These are phyloP conservation scores for Lota lota DNA, from an alignment of 2,113 vertebrate species.

Conservation along the genomic window DNA sequence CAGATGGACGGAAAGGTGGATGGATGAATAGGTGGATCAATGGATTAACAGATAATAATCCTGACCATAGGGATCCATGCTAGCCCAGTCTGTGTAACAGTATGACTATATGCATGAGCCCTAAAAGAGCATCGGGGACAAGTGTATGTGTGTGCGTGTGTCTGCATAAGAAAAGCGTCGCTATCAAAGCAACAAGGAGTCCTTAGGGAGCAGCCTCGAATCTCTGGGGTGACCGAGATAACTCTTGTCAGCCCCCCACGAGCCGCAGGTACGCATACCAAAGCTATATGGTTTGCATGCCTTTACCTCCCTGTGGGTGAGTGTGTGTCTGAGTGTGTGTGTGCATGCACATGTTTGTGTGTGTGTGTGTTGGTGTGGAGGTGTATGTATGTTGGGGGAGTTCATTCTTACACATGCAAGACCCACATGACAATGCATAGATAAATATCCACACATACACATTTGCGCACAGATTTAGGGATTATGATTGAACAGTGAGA, in stretches of 20 bases:
- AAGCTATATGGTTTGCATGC: conserved; percentile 27
- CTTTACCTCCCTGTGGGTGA: neutral
- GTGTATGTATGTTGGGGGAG: conserved; percentile 11
- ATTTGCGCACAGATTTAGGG: neutral
- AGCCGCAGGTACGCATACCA: conserved; percentile 86
- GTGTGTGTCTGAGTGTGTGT: neutral
- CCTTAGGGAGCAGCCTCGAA: conserved; percentile 71
- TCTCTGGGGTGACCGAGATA: conserved; percentile 74
- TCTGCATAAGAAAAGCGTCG: conserved; percentile 62
- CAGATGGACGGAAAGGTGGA: too few relatives aligned
- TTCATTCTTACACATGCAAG: neutral
- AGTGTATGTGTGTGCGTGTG: conserved; percentile 63
- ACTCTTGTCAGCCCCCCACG: conserved; percentile 76
- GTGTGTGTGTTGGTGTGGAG: neutral
- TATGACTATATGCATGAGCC: neutral
- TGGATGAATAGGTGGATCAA: too few relatives aligned
- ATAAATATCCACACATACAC: neutral
- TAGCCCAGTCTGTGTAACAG: too few relatives aligned
- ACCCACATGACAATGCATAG: neutral
- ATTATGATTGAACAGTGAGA: neutral
- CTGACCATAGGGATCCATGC: too few relatives aligned
- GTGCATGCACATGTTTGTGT: neutral
- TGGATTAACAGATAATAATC: too few relatives aligned
- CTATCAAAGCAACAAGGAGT: conserved; percentile 75
- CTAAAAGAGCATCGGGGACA: neutral